Evolutionary conservation across 2,888 invertebrate species (phyloP).

Genomic region (Apocheima hispidaria): DNA sequence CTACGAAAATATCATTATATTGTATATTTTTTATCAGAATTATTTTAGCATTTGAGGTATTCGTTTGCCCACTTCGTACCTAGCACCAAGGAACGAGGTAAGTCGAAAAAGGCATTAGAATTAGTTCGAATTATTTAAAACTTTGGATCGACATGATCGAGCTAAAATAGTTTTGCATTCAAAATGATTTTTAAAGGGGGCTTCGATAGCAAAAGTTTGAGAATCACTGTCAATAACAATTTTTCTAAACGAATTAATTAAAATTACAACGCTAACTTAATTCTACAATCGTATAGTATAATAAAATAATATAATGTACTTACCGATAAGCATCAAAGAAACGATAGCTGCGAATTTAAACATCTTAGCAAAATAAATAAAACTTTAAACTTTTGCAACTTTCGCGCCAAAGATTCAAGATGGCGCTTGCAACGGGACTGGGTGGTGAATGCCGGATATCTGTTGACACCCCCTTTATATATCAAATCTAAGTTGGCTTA

Average conservation of each 20-base stretch:
- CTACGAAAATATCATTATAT: constrained; percentile 50
- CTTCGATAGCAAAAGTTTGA: constrained; percentile 6
- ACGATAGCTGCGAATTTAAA: constrained; percentile 71
- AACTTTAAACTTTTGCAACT: constrained; percentile 35
- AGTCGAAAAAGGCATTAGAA: no score
- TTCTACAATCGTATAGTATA: background rate
- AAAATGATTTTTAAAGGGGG: no score
- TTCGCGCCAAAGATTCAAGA: constrained; percentile 50
- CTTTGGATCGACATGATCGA: background rate
- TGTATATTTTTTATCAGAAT: background rate
- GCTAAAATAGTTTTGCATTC: background rate
- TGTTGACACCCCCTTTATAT: constrained; percentile 62
- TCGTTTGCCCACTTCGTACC: no score
- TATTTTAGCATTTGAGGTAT: background rate
- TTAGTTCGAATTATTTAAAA: no score
- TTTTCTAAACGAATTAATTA: background rate
- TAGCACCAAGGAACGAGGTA: no score
- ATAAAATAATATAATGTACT: constrained; percentile 49
- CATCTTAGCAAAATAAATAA: constrained; percentile 56
- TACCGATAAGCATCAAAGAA: constrained; percentile 76
- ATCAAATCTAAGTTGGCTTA: constrained; percentile 61
- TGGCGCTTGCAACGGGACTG: constrained; percentile 50
- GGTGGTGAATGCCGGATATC: constrained; percentile 53
- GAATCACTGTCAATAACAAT: background rate
- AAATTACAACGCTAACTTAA: background rate